Conservation (phyloP, 1,140 invertebrate genomes). For the Aphaenogaster ashmeadi region DNA sequence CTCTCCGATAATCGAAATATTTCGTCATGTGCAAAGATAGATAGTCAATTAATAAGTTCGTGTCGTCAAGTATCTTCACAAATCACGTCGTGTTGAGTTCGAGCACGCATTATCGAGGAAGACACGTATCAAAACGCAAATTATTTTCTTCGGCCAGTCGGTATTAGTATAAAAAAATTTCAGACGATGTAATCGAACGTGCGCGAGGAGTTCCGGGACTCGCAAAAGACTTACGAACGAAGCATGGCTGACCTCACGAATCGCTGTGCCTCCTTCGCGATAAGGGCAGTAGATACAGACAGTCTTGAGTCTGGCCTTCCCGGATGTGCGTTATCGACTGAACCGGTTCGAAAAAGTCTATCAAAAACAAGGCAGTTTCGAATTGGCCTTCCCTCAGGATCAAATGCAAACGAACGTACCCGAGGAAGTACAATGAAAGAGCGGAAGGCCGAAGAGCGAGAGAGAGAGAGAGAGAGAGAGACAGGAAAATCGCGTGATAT, state of each 20-base stretch:
- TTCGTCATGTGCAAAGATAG: background rate
- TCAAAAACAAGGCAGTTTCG: conserved; percentile 71
- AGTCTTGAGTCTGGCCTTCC: conserved; percentile 51
- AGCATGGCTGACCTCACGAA: conserved; percentile 21
- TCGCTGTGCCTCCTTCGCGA: conserved; percentile 56
- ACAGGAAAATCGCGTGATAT: conserved; percentile 40
- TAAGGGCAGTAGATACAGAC: conserved; percentile 62
- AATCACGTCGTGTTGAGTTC: background rate
- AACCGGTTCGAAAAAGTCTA: conserved; percentile 1
- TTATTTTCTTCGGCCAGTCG: too few relatives aligned
- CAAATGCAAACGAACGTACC: conserved; percentile 56
- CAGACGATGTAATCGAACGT: background rate
- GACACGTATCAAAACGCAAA: conserved; percentile 23
- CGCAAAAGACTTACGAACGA: conserved; percentile 30
- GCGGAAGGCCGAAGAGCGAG: conserved; percentile 60
- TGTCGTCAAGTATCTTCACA: background rate
- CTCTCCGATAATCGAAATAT: background rate
- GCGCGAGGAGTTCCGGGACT: conserved; percentile 20
- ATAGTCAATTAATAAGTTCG: background rate
- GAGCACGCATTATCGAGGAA: background rate
- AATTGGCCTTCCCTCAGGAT: conserved; percentile 53
- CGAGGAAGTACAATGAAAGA: conserved; percentile 33
- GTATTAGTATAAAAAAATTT: background rate
- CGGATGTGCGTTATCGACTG: conserved; percentile 28
- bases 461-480: background rate